Percentiles rank a stretch among this genome's conserved stretches.
These are phyloP conservation scores for Silvanus unidentatus DNA, from an alignment of 2,888 invertebrate species.

Conservation along the genomic window DNA sequence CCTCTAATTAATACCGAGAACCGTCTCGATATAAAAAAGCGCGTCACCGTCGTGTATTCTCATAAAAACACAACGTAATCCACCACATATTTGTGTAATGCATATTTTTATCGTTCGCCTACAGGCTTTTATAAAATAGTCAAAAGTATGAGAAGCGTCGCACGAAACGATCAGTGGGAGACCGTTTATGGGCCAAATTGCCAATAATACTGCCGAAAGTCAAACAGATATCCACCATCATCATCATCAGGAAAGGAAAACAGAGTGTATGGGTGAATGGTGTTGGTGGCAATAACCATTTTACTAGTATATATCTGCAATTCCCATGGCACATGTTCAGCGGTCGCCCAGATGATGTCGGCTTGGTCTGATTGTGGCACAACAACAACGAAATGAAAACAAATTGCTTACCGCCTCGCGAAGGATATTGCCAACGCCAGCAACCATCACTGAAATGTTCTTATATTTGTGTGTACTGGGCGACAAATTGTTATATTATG, in stretches of 20 bases:
- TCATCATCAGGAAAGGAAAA: too few species aligned
- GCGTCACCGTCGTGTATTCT: too few species aligned
- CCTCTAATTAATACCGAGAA: too few species aligned
- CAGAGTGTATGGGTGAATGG: conserved; percentile 26
- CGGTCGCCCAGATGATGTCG: conserved; percentile 39
- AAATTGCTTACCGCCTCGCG: conserved; percentile 44
- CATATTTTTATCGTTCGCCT: background rate
- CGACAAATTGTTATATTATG: conserved; percentile 38
- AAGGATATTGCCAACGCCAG: conserved; percentile 41
- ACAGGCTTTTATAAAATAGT: too few species aligned
- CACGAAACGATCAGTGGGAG: conserved; percentile 25
- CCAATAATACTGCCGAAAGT: conserved; percentile 46
- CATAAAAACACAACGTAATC: too few species aligned
- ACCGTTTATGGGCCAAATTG: conserved; percentile 41
- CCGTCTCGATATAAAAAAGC: too few species aligned
- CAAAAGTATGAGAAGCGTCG: conserved; percentile 21
- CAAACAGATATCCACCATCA: conserved; percentile 33
- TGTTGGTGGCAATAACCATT: conserved; percentile 42
- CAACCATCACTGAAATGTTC: conserved; percentile 31
- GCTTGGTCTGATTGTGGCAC: conserved; percentile 26
- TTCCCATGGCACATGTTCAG: conserved; percentile 42
- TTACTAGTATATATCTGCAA: conserved; percentile 41
- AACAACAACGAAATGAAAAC: conserved; percentile 41
- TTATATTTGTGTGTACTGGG: conserved; percentile 33
- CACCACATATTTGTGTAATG: conserved; percentile 24